Conservation (phyloP, 2,113 vertebrate species). For the Periophthalmodon schlosseri region DNA sequence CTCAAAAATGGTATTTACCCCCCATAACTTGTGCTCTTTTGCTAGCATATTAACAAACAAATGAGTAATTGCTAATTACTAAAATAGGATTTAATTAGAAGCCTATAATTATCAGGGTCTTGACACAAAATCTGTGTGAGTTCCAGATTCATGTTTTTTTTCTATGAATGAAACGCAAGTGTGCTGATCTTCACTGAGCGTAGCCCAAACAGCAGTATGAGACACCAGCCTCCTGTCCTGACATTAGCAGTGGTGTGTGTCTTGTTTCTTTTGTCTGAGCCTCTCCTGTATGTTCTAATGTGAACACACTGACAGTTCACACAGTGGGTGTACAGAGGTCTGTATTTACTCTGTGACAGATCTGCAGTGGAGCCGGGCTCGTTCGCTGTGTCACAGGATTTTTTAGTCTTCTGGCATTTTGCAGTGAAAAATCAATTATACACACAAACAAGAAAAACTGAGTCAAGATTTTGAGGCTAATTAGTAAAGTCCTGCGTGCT, state of each 20-base stretch:
- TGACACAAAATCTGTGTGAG: neutral
- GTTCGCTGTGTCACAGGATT: neutral
- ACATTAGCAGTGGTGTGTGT: neutral
- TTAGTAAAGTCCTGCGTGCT: slow-evolving; percentile 1
- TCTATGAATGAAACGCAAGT: neutral
- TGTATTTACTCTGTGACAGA: neutral
- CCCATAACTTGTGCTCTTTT: too few relatives aligned
- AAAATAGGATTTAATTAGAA: neutral
- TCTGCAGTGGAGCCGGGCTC: slow-evolving; percentile 6
- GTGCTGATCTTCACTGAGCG: neutral
- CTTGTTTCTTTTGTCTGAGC: slow-evolving; percentile 3
- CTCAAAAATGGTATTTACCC: too few relatives aligned
- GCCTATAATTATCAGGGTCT: neutral
- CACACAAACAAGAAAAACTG: slow-evolving; percentile 1
- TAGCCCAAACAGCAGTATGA: neutral
- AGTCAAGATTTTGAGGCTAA: neutral
- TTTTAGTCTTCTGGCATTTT: slow-evolving; percentile 2
- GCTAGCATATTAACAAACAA: too few relatives aligned
- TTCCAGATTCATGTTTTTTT: neutral
- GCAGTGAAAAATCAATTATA: slow-evolving; percentile 14
- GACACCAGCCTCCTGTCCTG: neutral
- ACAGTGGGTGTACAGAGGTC: neutral
- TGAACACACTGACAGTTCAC: neutral
- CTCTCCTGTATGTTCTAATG: slow-evolving; percentile 3
- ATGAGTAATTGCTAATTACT: too few relatives aligned